Evolutionary conservation across 2,888 invertebrate genomes (phyloP).

Genomic region (Drosophila infuscata): DNA sequence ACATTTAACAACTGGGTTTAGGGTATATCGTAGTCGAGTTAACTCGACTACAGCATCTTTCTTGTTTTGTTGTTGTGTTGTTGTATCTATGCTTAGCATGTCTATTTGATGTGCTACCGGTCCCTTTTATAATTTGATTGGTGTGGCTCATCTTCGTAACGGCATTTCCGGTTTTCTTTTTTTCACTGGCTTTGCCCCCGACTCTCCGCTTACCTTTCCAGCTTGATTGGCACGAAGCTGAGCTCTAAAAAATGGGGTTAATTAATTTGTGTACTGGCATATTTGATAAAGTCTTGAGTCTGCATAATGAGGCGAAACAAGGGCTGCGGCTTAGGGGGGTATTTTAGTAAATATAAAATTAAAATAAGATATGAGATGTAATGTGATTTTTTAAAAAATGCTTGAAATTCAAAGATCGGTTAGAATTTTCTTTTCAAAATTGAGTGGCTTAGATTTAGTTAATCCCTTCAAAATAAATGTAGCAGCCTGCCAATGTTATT

Average conservation of each 20-base stretch:
- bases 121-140: conserved; percentile 74
- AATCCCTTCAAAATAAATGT: not conserved
- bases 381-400: not conserved
- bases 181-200: not conserved
- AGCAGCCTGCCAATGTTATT: conserved; percentile 11
- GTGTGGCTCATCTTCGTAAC: conserved; percentile 46
- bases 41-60: too few species aligned
- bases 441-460: not conserved
- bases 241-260: conserved; percentile 47
- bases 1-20: too few species aligned
- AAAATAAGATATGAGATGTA: not conserved
- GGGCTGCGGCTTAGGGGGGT: conserved; percentile 6
- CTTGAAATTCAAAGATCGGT: not conserved
- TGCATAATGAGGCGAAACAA: conserved; percentile 12
- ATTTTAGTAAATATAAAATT: not conserved
- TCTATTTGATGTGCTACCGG: conserved; percentile 64
- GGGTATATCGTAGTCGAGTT: too few species aligned
- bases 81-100: conserved; percentile 50
- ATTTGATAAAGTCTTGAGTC: conserved; percentile 48
- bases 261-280: conserved; percentile 69
- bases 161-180: conserved; percentile 61
- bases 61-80: conserved; percentile 44
- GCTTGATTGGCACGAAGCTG: conserved; percentile 55
- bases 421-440: not conserved
- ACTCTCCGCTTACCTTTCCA: conserved; percentile 53